These are phyloP conservation scores for Daktulosphaira vitifoliae DNA, from an alignment of 1,140 invertebrate genomes.

Conservation along the genomic window DNA sequence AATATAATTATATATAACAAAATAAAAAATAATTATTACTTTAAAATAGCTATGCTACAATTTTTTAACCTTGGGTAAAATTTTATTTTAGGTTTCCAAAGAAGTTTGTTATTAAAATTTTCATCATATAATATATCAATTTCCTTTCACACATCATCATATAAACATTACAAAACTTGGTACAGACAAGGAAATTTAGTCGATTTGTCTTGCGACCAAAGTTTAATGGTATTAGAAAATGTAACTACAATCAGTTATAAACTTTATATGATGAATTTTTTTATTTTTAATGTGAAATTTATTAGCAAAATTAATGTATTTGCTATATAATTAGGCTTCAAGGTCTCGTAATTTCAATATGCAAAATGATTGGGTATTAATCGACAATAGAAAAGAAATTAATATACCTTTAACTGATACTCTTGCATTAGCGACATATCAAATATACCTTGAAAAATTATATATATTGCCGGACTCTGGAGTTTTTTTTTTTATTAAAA, in stretches of 20 bases:
- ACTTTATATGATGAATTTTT: too few relatives aligned
- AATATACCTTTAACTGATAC: not conserved
- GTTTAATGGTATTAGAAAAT: too few relatives aligned
- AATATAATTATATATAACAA: too few relatives aligned
- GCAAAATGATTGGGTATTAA: constrained; percentile 15
- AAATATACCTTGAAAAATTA: not conserved
- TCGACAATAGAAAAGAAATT: not conserved
- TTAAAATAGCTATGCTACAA: too few relatives aligned
- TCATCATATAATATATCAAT: not conserved
- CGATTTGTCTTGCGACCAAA: not conserved
- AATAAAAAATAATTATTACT: too few relatives aligned
- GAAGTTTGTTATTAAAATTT: not conserved
- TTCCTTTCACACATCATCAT: not conserved
- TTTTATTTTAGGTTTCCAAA: not conserved
- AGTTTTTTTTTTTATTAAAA: not conserved
- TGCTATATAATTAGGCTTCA: not conserved
- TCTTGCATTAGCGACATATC: not conserved
- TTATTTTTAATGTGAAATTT: too few relatives aligned
- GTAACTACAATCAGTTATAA: too few relatives aligned
- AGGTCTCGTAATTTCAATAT: not conserved
- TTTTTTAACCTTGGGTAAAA: too few relatives aligned
- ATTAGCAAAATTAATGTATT: not conserved
- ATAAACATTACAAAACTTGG: not conserved
- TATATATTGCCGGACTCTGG: not conserved
- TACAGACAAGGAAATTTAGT: not conserved